Percentiles rank a stretch among this genome's conserved stretches.
Evolutionary conservation across 2,888 invertebrate genomes (phyloP).

Genomic region (Bellardia pandia): DNA sequence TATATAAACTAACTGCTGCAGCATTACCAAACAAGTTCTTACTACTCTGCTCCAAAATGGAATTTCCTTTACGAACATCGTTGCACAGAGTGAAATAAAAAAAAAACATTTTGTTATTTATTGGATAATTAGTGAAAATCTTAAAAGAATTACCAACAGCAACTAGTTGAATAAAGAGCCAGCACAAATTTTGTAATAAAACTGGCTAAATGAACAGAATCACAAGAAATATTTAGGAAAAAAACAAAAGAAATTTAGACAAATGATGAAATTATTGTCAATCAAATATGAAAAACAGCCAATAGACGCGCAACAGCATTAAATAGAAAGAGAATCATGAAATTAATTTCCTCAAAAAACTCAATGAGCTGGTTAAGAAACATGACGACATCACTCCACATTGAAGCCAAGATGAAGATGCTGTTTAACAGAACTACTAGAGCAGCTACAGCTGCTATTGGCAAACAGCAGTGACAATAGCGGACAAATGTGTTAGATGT

Average conservation of each 20-base stretch:
- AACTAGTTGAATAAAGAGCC: slow-evolving; percentile 45
- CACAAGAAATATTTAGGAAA: neutral
- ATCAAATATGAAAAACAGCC: slow-evolving; percentile 22
- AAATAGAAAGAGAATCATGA: slow-evolving; percentile 35
- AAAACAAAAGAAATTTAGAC: slow-evolving; percentile 26
- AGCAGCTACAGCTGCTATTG: slow-evolving; percentile 14
- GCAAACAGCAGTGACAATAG: slow-evolving; percentile 49
- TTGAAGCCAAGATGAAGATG: slow-evolving; percentile 9
- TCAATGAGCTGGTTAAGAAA: slow-evolving; percentile 39
- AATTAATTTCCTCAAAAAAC: slow-evolving; percentile 16
- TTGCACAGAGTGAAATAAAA: slow-evolving; percentile 11
- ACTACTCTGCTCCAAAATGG: neutral
- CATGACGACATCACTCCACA: neutral
- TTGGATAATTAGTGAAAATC: slow-evolving; percentile 64
- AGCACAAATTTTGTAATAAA: slow-evolving; percentile 11
- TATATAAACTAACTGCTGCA: neutral
- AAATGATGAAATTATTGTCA: slow-evolving; percentile 56
- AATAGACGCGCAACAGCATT: neutral
- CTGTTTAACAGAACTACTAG: slow-evolving; percentile 40
- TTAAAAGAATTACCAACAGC: slow-evolving; percentile 55
- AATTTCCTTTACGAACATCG: slow-evolving; percentile 34
- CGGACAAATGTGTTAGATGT: slow-evolving; percentile 18
- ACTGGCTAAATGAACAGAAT: slow-evolving; percentile 23
- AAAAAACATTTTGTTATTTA: slow-evolving; percentile 38
- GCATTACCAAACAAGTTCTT: slow-evolving; percentile 20